phyloP scores from a whole-genome alignment of 2,888 invertebrate species.

The Lithophane leautieri region DNA sequence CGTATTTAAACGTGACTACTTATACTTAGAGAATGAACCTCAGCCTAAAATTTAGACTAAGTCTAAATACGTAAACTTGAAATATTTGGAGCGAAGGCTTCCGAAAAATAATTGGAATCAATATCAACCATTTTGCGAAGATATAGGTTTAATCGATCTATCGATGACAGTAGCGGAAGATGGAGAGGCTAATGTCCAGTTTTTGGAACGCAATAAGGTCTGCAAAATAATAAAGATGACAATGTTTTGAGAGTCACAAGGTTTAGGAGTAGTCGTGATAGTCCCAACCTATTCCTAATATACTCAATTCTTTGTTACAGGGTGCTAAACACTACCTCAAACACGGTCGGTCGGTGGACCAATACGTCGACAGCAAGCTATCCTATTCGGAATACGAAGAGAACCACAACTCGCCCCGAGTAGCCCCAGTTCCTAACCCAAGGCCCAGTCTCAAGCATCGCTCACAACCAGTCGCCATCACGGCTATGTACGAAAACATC shows the following conservation, averaged over 20 bases:
- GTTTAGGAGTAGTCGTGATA: too few species aligned
- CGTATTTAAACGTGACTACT: constrained; percentile 12
- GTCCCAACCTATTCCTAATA: neutral
- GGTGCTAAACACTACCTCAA: constrained; percentile 91
- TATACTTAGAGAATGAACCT: neutral
- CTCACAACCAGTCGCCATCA: constrained; percentile 93
- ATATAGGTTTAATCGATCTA: neutral
- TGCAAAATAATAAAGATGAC: neutral
- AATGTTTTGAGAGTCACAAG: neutral
- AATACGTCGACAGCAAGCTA: constrained; percentile 93
- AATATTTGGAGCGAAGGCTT: neutral
- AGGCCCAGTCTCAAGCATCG: constrained; percentile 86
- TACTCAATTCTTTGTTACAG: constrained; percentile 80
- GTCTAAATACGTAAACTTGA: constrained; percentile 9
- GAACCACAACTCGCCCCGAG: constrained; percentile 85
- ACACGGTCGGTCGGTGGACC: constrained; percentile 94
- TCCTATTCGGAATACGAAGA: constrained; percentile 90
- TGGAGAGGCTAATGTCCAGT: neutral
- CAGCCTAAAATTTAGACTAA: neutral
- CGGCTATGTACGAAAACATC: constrained; percentile 93
- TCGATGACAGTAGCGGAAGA: neutral
- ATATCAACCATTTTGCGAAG: neutral
- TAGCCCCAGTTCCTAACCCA: constrained; percentile 85
- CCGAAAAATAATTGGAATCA: neutral
- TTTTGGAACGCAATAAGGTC: neutral